Evolutionary conservation across 2,888 invertebrate species (phyloP).

Genomic region (Bedellia somnulentella): DNA sequence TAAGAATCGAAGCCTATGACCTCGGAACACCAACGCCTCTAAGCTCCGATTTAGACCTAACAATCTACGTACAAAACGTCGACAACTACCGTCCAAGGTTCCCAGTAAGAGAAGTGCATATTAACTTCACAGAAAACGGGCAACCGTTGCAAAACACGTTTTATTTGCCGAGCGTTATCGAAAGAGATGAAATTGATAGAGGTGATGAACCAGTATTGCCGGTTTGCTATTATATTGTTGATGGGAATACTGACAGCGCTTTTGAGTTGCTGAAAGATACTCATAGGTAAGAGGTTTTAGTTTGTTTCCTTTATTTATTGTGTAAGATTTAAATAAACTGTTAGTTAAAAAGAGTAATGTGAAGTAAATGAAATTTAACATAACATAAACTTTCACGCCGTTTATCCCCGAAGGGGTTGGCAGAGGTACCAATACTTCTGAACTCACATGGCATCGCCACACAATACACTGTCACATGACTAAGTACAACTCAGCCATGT

Average conservation of each 20-base stretch:
- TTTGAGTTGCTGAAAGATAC: constrained; percentile 74
- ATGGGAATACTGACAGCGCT: constrained; percentile 73
- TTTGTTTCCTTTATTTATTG: too few species aligned
- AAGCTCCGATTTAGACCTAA: constrained; percentile 84
- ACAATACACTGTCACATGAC: too few species aligned
- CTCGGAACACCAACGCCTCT: constrained; percentile 84
- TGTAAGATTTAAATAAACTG: too few species aligned
- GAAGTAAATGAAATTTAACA: too few species aligned
- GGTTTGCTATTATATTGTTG: constrained; percentile 92
- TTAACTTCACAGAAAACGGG: constrained; percentile 72
- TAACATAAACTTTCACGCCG: too few species aligned
- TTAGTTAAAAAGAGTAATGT: too few species aligned
- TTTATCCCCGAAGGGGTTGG: too few species aligned
- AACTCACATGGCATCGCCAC: too few species aligned
- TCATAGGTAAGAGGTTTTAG: constrained; percentile 77
- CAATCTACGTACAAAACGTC: constrained; percentile 84
- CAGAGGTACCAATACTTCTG: too few species aligned
- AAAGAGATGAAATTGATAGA: constrained; percentile 83
- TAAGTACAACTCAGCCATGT: too few species aligned
- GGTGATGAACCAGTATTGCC: constrained; percentile 77
- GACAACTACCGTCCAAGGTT: constrained; percentile 90
- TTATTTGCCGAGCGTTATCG: constrained; percentile 78
- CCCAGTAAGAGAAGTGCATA: constrained; percentile 67
- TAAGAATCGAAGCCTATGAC: constrained; percentile 88
- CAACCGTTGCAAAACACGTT: constrained; percentile 66